Conservation (phyloP, 2,113 vertebrate genomes). For the Apteryx mantelli region DNA sequence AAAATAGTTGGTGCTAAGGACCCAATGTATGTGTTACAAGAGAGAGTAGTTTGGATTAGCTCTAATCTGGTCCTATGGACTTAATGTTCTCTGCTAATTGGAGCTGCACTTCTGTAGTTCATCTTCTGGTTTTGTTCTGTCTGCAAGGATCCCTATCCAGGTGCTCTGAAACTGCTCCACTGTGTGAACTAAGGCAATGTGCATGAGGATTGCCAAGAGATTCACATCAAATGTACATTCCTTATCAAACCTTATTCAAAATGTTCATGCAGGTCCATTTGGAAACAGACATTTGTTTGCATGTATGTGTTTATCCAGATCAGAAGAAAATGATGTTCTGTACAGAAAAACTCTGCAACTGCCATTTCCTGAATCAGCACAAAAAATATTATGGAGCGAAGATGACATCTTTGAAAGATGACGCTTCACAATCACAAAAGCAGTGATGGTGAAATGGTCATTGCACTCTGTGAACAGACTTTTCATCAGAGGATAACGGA, state of each 20-base stretch:
- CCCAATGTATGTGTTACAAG: neutral
- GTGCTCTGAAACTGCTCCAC: neutral
- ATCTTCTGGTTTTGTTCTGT: neutral
- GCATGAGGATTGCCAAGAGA: neutral
- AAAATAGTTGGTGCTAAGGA: neutral
- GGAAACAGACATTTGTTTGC: neutral
- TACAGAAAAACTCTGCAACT: neutral
- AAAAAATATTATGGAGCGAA: neutral
- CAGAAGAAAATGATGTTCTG: neutral
- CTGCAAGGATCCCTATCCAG: neutral
- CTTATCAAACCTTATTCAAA: neutral
- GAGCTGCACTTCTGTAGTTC: neutral
- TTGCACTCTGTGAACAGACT: neutral
- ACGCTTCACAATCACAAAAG: neutral
- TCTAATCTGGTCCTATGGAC: neutral
- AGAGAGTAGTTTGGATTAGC: neutral
- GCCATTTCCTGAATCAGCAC: neutral
- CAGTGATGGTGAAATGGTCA: neutral
- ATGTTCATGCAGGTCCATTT: neutral
- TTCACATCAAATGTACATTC: fast-evolving
- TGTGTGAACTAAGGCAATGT: neutral
- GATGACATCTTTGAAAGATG: neutral
- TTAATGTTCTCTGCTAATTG: neutral
- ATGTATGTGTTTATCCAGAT: neutral
- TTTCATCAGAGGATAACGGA: neutral